Percentiles rank a stretch among this genome's conserved stretches.
Evolutionary conservation across 2,888 invertebrate genomes (phyloP).

Genomic region (Nemoura dubitans): DNA sequence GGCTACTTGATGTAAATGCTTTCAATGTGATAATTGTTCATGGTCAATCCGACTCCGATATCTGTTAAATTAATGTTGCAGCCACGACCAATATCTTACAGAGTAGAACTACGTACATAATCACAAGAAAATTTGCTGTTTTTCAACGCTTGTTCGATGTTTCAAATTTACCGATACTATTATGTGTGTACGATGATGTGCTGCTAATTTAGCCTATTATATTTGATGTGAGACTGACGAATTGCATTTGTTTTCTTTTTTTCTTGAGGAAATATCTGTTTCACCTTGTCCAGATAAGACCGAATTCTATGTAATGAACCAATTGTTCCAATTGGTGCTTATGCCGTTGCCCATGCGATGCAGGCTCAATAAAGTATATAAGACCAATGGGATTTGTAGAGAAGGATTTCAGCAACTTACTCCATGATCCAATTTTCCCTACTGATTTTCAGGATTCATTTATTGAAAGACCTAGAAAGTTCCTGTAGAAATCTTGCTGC

Average conservation of each 20-base stretch:
- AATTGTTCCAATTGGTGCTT: slow-evolving; percentile 40
- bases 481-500: too few species aligned
- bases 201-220: slow-evolving; percentile 15
- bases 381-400: not conserved
- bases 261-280: slow-evolving; percentile 19
- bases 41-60: not conserved
- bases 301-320: slow-evolving; percentile 5
- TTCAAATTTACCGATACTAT: not conserved
- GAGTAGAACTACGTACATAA: not conserved
- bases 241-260: slow-evolving; percentile 27
- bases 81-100: not conserved
- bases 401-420: too few species aligned
- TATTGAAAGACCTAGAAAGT: too few species aligned
- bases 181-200: slow-evolving; percentile 1
- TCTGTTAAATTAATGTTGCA: not conserved
- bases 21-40: slow-evolving; percentile 23
- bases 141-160: slow-evolving; percentile 18
- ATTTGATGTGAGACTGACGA: slow-evolving; percentile 39
- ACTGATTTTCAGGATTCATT: too few species aligned
- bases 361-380: slow-evolving; percentile 40
- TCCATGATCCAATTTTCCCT: too few species aligned
- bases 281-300: slow-evolving; percentile 13
- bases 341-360: slow-evolving; percentile 27
- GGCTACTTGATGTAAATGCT: slow-evolving; percentile 22
- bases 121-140: not conserved